phyloP scores from a whole-genome alignment of 2,797 vertebrate genomes.

The Heterohyrax brucei region DNA sequence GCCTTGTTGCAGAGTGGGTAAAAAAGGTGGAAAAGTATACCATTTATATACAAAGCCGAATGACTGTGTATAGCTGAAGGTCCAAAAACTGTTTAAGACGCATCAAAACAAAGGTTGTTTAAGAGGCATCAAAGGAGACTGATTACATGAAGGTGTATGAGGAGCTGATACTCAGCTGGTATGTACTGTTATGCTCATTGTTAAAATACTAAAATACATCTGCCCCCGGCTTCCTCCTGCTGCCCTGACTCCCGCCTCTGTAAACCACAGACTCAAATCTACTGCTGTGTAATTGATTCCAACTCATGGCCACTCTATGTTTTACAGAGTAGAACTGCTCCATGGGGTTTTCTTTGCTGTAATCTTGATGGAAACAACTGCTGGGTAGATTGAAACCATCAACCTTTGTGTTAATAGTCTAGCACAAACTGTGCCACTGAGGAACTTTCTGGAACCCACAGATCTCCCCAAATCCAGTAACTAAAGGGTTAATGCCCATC shows the following conservation, averaged over 20 bases:
- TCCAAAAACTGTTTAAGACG: not conserved
- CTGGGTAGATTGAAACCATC: no score
- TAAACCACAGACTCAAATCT: no score
- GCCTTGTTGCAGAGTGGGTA: rapidly evolving
- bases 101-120: not conserved
- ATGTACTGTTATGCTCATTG: rapidly evolving
- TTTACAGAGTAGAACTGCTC: no score
- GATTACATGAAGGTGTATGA: not conserved
- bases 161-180: rapidly evolving
- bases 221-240: no score
- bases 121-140: not conserved
- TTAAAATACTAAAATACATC: no score
- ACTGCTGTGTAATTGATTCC: no score
- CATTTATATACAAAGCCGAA: rapidly evolving
- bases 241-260: no score
- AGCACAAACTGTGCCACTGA: no score
- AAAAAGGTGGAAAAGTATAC: not conserved
- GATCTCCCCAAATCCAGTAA: not conserved
- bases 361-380: no score
- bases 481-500: not conserved
- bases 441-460: not conserved
- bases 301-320: no score
- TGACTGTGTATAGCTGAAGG: not conserved
- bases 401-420: no score
- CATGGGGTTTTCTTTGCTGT: no score